A percentile compares a stretch with the other conserved stretches of the same genome.
Conservation (phyloP, 2,113 vertebrate genomes). For the Pteropus alecto region DNA sequence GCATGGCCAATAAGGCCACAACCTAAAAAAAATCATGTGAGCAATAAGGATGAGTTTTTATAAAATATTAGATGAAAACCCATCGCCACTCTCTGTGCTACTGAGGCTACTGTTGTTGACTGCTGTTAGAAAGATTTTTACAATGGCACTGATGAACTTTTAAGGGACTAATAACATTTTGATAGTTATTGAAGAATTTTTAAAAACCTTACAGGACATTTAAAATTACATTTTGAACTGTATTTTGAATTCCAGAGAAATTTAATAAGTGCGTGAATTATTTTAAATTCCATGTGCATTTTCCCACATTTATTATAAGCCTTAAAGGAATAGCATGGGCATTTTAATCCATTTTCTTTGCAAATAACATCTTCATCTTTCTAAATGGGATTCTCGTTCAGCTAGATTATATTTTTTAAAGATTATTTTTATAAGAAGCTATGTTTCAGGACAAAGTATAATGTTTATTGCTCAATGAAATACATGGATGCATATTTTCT, state of each 20-base stretch:
- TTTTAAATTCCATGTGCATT: slow-evolving; percentile 25
- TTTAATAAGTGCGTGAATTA: neutral
- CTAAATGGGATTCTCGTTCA: neutral
- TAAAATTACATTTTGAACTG: slow-evolving; percentile 30
- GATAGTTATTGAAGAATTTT: neutral
- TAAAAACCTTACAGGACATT: neutral
- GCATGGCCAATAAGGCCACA: neutral
- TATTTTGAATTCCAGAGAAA: slow-evolving; percentile 35
- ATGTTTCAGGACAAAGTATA: neutral
- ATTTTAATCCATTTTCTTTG: slow-evolving; percentile 64
- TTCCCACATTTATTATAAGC: neutral
- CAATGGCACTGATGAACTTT: neutral
- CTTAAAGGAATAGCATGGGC: neutral
- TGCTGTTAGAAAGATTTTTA: neutral
- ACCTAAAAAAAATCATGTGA: neutral
- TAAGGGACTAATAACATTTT: neutral
- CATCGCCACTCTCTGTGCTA: neutral
- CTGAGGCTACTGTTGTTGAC: neutral
- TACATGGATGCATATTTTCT: neutral
- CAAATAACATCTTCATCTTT: slow-evolving; percentile 13
- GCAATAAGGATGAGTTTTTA: neutral
- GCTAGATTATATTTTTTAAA: neutral
- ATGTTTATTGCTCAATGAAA: neutral
- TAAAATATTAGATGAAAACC: neutral
- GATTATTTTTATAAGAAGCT: neutral